Evolutionary conservation across 2,888 invertebrate species (phyloP).

Genomic region (Heliconius cydno): DNA sequence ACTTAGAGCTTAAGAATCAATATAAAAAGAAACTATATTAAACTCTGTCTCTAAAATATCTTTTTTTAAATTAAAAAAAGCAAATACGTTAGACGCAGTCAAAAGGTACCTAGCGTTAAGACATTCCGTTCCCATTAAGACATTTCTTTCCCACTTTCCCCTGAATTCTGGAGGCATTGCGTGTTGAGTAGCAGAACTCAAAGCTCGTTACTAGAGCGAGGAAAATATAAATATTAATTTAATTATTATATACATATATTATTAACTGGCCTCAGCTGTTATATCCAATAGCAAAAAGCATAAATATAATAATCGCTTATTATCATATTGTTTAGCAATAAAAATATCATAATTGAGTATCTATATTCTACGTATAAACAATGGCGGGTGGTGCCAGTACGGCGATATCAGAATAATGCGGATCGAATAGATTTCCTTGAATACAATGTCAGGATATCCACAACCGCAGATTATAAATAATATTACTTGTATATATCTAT

Average conservation of each 20-base stretch:
- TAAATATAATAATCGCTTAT: not conserved
- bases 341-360: not conserved
- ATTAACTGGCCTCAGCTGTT: not conserved
- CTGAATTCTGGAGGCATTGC: not conserved
- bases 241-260: no score
- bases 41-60: no score
- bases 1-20: no score
- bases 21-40: no score
- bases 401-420: slow-evolving; percentile 5
- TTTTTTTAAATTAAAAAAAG: no score
- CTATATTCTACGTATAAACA: not conserved
- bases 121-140: not conserved
- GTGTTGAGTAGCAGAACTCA: no score
- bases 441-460: slow-evolving; percentile 28
- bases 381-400: not conserved
- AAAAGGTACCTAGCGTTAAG: not conserved
- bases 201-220: not conserved
- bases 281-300: not conserved
- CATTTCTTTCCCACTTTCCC: not conserved
- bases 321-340: not conserved
- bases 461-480: slow-evolving; percentile 9
- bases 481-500: not conserved
- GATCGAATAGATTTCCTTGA: slow-evolving; percentile 34
- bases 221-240: no score
- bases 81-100: not conserved